Base-by-base conservation (phyloP, 2,888 invertebrate genomes). In the Chymomyza caudatula region DNA sequence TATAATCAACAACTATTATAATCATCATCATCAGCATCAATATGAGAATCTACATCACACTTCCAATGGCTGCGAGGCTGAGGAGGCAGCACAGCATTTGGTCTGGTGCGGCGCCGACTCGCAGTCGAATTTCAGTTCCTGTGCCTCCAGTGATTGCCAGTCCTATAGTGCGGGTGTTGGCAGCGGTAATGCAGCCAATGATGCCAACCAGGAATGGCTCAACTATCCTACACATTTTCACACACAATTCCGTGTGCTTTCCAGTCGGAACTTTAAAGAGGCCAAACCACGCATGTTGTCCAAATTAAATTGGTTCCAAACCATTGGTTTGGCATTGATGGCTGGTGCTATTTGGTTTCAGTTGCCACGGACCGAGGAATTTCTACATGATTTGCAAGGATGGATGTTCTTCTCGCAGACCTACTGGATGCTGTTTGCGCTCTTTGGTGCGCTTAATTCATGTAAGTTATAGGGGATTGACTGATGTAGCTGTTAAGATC, bases 351-450 rank as follows among this genome's bases (percentile, higher is more conserved):
- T 96, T 57, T 96, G 96, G 96, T 94, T 95, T 86, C 94, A 95
- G 88, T 90, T 95, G 79, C 94, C 94, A n/a, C 91, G 95, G 65
- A 93, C 92, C 44, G 96, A 96, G 88, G 93, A 94, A 76, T 93
- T 94, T 11, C 91, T 96, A 62, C 93, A 94, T 77, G 95, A 96
- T 89, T 93, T 95, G 69, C 94, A 95, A 90, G 96, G 95, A 54
- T 95, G 95, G 95, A 94, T 96, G 94, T 96, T 95, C 89, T 96
- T 95, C 90, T 94, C 94, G 65, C 94, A 94, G 58, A 95, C 94
- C 22, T 95, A 95, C 87, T 95, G 95, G 95, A 95, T 95, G 94
- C 91, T 96, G 65, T 94, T 94, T 87, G 94, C 95, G 17, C 92
- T 95, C 77, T 95, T 96, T 86, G 94, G 95, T 74, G 94, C 95